Evolutionary conservation across 2,797 vertebrate species (phyloP).

Genomic region (Smutsia gigantea): DNA sequence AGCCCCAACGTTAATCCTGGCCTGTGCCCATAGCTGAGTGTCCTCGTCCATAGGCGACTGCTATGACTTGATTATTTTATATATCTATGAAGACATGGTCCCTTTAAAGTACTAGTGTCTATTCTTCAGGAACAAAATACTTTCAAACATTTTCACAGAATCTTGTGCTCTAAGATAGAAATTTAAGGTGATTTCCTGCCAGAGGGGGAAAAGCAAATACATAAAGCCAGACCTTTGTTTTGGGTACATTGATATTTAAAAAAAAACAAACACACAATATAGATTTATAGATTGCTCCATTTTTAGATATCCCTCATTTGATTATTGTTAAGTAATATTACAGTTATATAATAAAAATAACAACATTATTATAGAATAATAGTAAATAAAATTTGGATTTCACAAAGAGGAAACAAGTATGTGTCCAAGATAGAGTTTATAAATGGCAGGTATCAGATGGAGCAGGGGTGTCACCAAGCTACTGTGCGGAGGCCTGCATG

Average conservation of each 20-base stretch:
- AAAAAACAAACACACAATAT: too few species aligned
- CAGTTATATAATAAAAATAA: too few species aligned
- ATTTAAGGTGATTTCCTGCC: slow-evolving; percentile 9
- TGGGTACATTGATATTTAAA: too few species aligned
- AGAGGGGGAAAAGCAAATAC: neutral
- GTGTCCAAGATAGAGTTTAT: neutral
- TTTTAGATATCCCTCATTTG: neutral
- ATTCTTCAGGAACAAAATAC: neutral
- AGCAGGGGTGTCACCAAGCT: rapidly evolving
- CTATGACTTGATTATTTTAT: neutral
- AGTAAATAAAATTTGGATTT: neutral
- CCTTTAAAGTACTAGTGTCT: neutral
- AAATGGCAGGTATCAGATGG: neutral
- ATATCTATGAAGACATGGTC: neutral
- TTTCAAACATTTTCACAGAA: neutral
- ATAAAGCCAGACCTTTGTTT: neutral
- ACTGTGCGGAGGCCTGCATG: rapidly evolving
- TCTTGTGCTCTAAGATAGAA: neutral
- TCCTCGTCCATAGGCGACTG: rapidly evolving
- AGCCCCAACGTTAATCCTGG: rapidly evolving
- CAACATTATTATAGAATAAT: too few species aligned
- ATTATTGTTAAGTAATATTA: too few species aligned
- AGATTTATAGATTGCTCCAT: neutral
- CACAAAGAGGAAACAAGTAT: neutral
- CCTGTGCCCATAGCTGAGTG: rapidly evolving